phyloP scores from a whole-genome alignment of 2,888 invertebrate species.

The Nasonia oneida region DNA sequence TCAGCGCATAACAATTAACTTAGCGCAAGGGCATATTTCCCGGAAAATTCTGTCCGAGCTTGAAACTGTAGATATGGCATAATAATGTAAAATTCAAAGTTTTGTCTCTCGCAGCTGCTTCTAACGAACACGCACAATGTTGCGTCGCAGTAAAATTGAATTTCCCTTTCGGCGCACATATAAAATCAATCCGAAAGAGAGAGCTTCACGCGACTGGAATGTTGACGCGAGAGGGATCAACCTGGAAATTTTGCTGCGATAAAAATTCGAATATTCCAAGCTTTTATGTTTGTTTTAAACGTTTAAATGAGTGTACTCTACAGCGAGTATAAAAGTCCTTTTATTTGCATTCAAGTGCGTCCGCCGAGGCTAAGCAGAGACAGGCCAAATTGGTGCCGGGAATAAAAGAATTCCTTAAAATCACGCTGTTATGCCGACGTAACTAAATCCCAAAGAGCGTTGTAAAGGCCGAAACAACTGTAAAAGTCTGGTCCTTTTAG shows the following conservation, averaged over 20 bases:
- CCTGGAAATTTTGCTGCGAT: no score
- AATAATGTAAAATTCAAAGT: no score
- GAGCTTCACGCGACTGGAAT: background rate
- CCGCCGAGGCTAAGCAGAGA: background rate
- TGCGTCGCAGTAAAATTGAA: background rate
- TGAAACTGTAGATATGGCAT: no score
- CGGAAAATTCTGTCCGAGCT: background rate
- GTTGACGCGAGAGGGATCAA: background rate
- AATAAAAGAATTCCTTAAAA: slow-evolving; percentile 17
- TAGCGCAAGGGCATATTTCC: background rate
- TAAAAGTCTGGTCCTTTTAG: background rate
- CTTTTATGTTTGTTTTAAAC: background rate
- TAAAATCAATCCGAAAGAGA: background rate
- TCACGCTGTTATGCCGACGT: background rate
- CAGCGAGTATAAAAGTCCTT: no score
- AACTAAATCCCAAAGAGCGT: slow-evolving; percentile 1
- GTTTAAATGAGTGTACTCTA: no score
- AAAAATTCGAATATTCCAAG: background rate
- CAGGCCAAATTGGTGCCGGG: background rate
- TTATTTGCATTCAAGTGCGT: background rate
- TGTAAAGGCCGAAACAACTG: background rate
- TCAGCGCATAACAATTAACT: background rate
- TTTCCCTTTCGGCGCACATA: background rate
- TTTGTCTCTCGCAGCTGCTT: no score
- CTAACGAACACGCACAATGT: no score